Conservation (phyloP, 2,888 invertebrate genomes). For the Orgyia antiqua region DNA sequence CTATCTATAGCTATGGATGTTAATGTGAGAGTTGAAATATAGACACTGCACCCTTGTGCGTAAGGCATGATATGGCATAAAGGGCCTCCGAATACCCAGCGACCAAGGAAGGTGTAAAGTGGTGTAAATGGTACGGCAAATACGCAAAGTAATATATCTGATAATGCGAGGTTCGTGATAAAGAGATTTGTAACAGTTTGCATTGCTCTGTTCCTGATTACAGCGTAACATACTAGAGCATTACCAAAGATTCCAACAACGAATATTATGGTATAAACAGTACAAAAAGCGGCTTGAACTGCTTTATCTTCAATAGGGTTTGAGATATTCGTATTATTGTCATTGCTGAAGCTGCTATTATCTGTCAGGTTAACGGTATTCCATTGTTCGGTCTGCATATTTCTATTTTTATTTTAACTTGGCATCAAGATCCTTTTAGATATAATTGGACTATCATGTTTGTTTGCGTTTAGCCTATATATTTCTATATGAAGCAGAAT, state of each 20-base stretch:
- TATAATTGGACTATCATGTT: slow-evolving; percentile 46
- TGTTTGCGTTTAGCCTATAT: slow-evolving; percentile 26
- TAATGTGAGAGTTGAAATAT: slow-evolving; percentile 92
- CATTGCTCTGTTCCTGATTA: slow-evolving; percentile 90
- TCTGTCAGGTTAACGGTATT: slow-evolving; percentile 36
- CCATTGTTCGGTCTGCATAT: slow-evolving; percentile 64
- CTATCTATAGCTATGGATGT: slow-evolving; percentile 96
- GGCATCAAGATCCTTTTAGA: slow-evolving; percentile 60
- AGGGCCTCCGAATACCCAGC: slow-evolving; percentile 90
- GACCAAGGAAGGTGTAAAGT: slow-evolving; percentile 88
- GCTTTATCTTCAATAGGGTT: slow-evolving; percentile 81
- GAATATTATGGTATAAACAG: slow-evolving; percentile 88
- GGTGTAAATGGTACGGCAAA: slow-evolving; percentile 95
- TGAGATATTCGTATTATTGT: slow-evolving; percentile 32
- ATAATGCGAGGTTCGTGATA: slow-evolving; percentile 92
- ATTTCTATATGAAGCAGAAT: slow-evolving; percentile 18
- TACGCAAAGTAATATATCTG: slow-evolving; percentile 90
- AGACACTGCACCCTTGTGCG: slow-evolving; percentile 91
- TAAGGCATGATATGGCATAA: slow-evolving; percentile 92
- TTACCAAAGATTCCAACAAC: slow-evolving; percentile 89
- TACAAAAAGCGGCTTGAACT: slow-evolving; percentile 85
- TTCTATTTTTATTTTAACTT: slow-evolving; percentile 49
- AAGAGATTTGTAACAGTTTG: slow-evolving; percentile 95
- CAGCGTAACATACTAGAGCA: slow-evolving; percentile 91
- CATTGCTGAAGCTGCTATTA: slow-evolving; percentile 36